Evolutionary conservation across 2,113 vertebrate species (phyloP), one percentile per base, ranked within the genome.

Genomic region (Phaethon lepturus): DNA sequence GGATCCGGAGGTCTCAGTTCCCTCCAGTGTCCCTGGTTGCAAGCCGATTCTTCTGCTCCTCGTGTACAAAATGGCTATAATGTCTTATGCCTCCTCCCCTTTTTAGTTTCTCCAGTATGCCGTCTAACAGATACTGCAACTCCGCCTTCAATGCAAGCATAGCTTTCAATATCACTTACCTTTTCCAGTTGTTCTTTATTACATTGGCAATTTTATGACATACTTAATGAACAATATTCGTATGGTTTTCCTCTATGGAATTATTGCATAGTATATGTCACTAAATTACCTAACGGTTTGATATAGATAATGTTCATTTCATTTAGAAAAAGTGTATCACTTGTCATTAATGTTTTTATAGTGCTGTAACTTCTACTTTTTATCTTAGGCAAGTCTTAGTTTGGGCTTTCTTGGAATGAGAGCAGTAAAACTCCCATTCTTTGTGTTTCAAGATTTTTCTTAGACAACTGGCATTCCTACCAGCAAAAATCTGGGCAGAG

Each of bases 361-460:
- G 24, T 90, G 15, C 31, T 5, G 28, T 40, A 88, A 77, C n/a
- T 60, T 86, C 31, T 49, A 63, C 26, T 59, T 86, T 72, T 72
- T 69, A 25, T 88, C 64, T 86, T 67, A 44, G 47, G 24, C 44
- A 63, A 81, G 49, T 49, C 40, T 62, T 85, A 75, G 22, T 64
- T 62, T 78, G 52, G 35, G 7, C 10, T 89, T 81, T 84, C 73
- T 87, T 89, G 53, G 64, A 25, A 26, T 16, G 22, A 64, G 29
- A 77, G 29, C 9, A 71, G 40, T 64, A 74, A 89, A 86, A 84
- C 26, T 92, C 56, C 18, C 38, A 56, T 68, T 91, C 50, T 87
- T 75, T 68, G 14, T 85, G 29, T 72, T 94, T 84, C 75, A 76
- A 76, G 33, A 28, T 53, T 94, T 81, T 92, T 92, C 53, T 85